Percentiles rank a stretch among this genome's conserved stretches.
These are phyloP conservation scores for Dendrophyllia cribrosa DNA, from an alignment of 64 coral and sea anemone species.

Conservation along the genomic window DNA sequence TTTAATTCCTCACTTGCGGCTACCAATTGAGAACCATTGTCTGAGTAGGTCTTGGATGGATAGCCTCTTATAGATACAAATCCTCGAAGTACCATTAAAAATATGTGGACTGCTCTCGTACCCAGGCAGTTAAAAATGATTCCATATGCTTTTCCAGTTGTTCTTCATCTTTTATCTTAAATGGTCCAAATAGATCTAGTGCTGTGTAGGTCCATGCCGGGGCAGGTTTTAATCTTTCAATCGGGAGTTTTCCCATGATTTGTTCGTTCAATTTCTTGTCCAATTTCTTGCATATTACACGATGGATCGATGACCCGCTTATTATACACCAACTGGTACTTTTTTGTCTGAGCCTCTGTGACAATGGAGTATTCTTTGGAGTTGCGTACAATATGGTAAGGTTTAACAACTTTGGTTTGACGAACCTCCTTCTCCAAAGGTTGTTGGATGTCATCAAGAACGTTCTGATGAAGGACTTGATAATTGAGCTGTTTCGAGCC, in stretches of 20 bases:
- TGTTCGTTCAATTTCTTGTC: constrained; percentile 19
- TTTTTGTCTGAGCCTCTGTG: too few species aligned
- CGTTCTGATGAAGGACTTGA: too few species aligned
- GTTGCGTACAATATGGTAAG: too few species aligned
- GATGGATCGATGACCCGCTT: background rate
- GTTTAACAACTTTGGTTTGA: too few species aligned
- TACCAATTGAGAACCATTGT: constrained; percentile 50
- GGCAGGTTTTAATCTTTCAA: background rate
- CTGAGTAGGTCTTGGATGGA: constrained; percentile 20
- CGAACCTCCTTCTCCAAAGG: too few species aligned
- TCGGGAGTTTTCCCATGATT: constrained; percentile 4
- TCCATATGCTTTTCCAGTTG: constrained; percentile 15
- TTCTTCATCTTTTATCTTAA: background rate
- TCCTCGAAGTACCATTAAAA: constrained; percentile 50
- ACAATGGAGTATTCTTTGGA: too few species aligned
- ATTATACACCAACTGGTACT: too few species aligned
- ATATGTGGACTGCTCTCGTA: constrained; percentile 23
- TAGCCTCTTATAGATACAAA: constrained; percentile 58
- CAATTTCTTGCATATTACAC: background rate
- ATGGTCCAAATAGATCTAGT: constrained; percentile 14
- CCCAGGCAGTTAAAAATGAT: constrained; percentile 52
- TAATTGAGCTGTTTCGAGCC: too few species aligned
- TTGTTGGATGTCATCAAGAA: too few species aligned
- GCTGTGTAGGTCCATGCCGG: constrained; percentile 7
- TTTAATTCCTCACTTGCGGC: constrained; percentile 12